These are phyloP conservation scores for Thereva unica DNA, from an alignment of 2,888 invertebrate genomes.

Conservation along the genomic window DNA sequence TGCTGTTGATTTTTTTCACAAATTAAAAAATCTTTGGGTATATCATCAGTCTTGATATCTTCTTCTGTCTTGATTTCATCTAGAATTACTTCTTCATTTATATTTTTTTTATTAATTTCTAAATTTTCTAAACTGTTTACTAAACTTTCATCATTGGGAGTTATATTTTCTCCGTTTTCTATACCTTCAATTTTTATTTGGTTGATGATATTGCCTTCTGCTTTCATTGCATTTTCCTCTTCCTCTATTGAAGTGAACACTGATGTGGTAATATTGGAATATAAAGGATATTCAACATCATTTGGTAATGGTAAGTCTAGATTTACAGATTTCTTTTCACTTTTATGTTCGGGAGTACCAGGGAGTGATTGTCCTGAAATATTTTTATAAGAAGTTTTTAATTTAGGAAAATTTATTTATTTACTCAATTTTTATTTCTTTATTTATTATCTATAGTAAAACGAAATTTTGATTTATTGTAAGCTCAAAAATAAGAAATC, in stretches of 20 bases:
- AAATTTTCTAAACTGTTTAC: neutral
- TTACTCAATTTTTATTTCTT: no score
- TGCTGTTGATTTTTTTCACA: neutral
- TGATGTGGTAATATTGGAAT: neutral
- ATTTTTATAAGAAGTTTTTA: neutral
- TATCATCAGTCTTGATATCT: neutral
- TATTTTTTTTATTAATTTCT: slow-evolving; percentile 4
- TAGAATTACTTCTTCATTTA: neutral
- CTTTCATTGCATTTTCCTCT: neutral
- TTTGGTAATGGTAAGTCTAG: slow-evolving; percentile 29
- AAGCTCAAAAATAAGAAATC: neutral
- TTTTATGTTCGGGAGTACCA: slow-evolving; percentile 2
- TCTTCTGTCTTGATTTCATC: neutral
- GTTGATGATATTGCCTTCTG: neutral
- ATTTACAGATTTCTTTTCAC: neutral
- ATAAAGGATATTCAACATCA: slow-evolving; percentile 9
- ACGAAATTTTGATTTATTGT: no score
- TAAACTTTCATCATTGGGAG: neutral
- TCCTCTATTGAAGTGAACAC: neutral
- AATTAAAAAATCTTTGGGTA: no score
- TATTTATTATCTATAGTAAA: no score
- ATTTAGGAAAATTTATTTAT: neutral
- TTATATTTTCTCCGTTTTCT: neutral
- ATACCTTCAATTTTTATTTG: neutral
- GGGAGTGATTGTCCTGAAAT: neutral